These are phyloP conservation scores for Apteryx owenii DNA, from an alignment of 2,113 vertebrate genomes.

Conservation along the genomic window DNA sequence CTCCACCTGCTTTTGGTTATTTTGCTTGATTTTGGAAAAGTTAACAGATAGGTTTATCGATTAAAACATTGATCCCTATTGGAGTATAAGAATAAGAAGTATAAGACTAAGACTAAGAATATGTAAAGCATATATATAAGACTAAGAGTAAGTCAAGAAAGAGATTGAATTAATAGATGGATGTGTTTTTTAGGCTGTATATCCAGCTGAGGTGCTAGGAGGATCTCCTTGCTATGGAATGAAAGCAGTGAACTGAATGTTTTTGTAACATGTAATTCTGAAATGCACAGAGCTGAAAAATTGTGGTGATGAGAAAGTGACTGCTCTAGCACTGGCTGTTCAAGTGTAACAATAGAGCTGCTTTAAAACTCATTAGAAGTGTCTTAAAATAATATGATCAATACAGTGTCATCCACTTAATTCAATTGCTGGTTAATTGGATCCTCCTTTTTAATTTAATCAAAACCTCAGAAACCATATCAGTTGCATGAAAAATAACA, in stretches of 20 bases:
- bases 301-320: not conserved
- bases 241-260: not conserved
- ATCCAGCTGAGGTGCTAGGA: not conserved
- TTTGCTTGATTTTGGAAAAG: constrained; percentile 28
- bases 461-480: constrained; percentile 53
- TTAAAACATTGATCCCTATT: constrained; percentile 14
- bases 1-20: constrained; percentile 36
- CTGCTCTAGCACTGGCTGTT: not conserved
- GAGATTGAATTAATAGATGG: not conserved
- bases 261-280: not conserved
- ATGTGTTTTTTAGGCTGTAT: constrained; percentile 15
- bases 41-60: constrained; percentile 46
- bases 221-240: not conserved
- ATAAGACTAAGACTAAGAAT: not conserved
- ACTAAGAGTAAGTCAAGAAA: not conserved
- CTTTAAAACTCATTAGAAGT: constrained; percentile 51
- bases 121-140: too few species aligned
- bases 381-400: constrained; percentile 63
- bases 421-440: constrained; percentile 55
- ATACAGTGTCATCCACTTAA: constrained; percentile 48
- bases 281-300: not conserved
- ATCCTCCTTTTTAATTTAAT: constrained; percentile 62
- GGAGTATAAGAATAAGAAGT: not conserved
- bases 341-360: not conserved
- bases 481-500: constrained; percentile 30